Evolutionary conservation across 2,113 vertebrate genomes (phyloP).

Genomic region (Pelusios castaneus): DNA sequence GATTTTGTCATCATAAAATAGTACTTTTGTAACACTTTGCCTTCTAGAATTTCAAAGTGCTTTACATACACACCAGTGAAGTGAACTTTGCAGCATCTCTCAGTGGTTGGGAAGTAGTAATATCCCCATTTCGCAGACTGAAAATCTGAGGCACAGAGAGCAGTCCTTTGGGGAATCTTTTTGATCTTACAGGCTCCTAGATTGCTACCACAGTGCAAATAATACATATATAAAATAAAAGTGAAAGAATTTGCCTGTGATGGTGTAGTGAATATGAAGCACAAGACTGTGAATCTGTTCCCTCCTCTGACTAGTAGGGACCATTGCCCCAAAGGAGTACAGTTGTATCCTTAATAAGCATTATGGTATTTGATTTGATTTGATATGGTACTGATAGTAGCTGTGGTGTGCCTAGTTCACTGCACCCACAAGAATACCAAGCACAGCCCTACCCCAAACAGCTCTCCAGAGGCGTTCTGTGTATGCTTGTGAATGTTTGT

Average conservation of each 20-base stretch:
- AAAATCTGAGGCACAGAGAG: neutral
- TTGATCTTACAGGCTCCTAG: fast-evolving
- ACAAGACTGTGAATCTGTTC: no score
- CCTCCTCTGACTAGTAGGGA: neutral
- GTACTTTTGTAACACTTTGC: neutral
- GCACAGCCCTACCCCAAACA: neutral
- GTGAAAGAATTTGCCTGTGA: neutral
- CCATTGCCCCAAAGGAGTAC: neutral
- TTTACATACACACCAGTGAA: neutral
- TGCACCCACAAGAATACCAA: fast-evolving
- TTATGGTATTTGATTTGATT: neutral
- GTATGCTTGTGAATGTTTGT: fast-evolving
- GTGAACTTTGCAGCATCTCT: neutral
- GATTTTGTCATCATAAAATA: neutral
- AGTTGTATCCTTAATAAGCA: neutral
- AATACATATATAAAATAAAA: neutral
- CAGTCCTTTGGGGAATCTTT: neutral
- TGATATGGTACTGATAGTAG: no score
- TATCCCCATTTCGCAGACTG: neutral
- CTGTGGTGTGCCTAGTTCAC: neutral
- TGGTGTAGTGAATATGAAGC: no score
- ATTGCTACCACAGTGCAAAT: neutral
- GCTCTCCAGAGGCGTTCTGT: neutral
- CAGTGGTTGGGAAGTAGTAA: neutral
- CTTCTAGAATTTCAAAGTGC: neutral